Conservation (phyloP, 2,113 vertebrate genomes). For the Bubo bubo region DNA sequence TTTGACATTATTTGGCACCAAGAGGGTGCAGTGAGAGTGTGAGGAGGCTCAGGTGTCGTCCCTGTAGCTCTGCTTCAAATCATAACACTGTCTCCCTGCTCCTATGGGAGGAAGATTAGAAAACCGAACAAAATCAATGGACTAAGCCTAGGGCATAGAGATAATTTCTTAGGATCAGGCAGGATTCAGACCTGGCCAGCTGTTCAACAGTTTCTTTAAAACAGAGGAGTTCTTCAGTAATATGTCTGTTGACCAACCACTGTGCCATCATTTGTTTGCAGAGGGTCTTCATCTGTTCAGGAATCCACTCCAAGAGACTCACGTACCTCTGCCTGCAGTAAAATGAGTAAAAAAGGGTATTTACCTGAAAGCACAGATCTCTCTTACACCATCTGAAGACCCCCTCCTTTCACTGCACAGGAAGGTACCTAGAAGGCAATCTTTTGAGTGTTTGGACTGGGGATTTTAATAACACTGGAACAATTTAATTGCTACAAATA, state of each 20-base stretch:
- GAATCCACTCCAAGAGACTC: slow-evolving; percentile 80
- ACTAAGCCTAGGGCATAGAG: not conserved
- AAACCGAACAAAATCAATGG: not conserved
- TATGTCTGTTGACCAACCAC: slow-evolving; percentile 77
- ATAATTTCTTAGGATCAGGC: not conserved
- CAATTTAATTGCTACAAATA: not conserved
- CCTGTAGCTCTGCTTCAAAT: not conserved
- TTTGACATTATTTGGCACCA: not conserved
- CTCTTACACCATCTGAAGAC: not conserved
- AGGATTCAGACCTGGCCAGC: slow-evolving; percentile 75
- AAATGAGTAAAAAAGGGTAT: not conserved
- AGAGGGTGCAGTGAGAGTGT: not conserved
- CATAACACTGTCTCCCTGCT: not conserved
- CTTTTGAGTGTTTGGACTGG: not conserved
- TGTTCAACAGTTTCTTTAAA: slow-evolving; percentile 82
- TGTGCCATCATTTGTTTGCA: slow-evolving; percentile 84
- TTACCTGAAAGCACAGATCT: not conserved
- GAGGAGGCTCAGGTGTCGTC: not conserved
- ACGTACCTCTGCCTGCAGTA: slow-evolving; percentile 82
- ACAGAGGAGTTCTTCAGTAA: slow-evolving; percentile 81
- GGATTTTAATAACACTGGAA: not conserved
- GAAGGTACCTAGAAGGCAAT: not conserved
- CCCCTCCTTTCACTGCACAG: not conserved
- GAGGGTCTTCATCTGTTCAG: slow-evolving; percentile 80
- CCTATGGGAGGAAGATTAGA: not conserved